A percentile compares a stretch with the other conserved stretches of the same genome.
These are phyloP conservation scores for Galendromus occidentalis DNA, from an alignment of 1,140 invertebrate species.

Conservation along the genomic window DNA sequence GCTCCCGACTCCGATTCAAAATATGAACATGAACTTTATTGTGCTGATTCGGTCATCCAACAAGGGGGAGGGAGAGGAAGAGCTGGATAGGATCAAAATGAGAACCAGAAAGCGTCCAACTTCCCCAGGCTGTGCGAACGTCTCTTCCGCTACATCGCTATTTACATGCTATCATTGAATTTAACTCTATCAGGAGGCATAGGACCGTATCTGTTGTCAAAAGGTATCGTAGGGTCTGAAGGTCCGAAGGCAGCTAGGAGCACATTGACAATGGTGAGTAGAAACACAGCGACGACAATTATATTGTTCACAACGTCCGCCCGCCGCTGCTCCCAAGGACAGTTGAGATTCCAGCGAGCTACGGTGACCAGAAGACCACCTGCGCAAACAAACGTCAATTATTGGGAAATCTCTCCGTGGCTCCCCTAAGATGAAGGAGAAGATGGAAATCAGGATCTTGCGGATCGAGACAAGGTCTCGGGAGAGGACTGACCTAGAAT, in stretches of 20 bases:
- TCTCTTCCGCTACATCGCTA: too few relatives aligned
- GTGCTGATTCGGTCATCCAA: too few relatives aligned
- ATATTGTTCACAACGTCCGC: constrained; percentile 21
- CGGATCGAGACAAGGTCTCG: too few relatives aligned
- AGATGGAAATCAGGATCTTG: too few relatives aligned
- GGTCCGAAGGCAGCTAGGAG: constrained; percentile 21
- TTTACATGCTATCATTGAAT: not conserved
- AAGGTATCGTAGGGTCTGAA: constrained; percentile 12
- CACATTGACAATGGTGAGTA: constrained; percentile 22
- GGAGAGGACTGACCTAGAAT: not conserved
- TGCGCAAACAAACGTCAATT: not conserved
- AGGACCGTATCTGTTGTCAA: not conserved
- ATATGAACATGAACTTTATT: too few relatives aligned
- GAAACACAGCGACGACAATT: constrained; percentile 20
- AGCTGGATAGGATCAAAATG: too few relatives aligned
- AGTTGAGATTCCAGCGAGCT: constrained; percentile 21
- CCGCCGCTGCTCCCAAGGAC: constrained; percentile 17
- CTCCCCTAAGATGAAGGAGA: not conserved
- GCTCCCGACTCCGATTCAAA: too few relatives aligned
- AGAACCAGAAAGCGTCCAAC: too few relatives aligned
- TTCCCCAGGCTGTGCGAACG: too few relatives aligned
- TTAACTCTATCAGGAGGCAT: not conserved
- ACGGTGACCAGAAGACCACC: constrained; percentile 19
- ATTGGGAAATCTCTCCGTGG: not conserved
- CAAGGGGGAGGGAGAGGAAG: too few relatives aligned